Percentiles rank a stretch among this genome's conserved stretches.
Conservation (phyloP, 2,797 vertebrate species). For the Clarias pachynema region DNA sequence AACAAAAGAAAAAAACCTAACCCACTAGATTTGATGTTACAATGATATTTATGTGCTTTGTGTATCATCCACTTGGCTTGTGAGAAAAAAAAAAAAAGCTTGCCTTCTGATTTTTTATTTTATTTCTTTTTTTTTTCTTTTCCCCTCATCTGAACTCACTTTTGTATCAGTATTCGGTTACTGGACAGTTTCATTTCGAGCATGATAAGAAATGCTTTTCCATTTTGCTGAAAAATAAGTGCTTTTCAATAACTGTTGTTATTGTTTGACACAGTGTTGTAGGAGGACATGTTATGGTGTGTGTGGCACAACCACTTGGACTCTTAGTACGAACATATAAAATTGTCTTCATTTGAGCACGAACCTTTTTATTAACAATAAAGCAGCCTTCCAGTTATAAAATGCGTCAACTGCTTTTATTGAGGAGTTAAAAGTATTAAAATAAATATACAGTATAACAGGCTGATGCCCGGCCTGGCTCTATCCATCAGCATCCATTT, state of each 20-base stretch:
- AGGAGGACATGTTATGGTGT: slow-evolving; percentile 81
- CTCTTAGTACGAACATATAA: slow-evolving; percentile 83
- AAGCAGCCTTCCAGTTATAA: slow-evolving; percentile 85
- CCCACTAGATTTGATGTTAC: slow-evolving; percentile 74
- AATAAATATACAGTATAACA: neutral
- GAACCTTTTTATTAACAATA: slow-evolving; percentile 88
- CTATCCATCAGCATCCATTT: neutral
- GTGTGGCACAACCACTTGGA: slow-evolving; percentile 84
- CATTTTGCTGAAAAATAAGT: slow-evolving; percentile 77
- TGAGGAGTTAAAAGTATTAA: neutral
- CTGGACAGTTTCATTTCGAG: slow-evolving; percentile 73
- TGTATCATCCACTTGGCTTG: slow-evolving; percentile 81
- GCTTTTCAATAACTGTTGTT: slow-evolving; percentile 81
- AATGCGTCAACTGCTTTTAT: slow-evolving; percentile 62
- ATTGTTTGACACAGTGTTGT: slow-evolving; percentile 81
- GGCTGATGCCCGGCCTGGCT: neutral
- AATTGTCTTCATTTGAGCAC: slow-evolving; percentile 89
- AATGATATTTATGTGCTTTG: slow-evolving; percentile 73
- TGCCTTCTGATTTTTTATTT: slow-evolving; percentile 72
- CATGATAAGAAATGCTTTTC: slow-evolving; percentile 74
- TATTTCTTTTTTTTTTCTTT: slow-evolving; percentile 65
- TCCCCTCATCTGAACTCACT: slow-evolving; percentile 75
- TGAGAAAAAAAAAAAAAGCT: slow-evolving; percentile 74
- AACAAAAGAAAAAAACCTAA: slow-evolving; percentile 18
- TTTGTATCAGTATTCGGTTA: slow-evolving; percentile 79